These are phyloP conservation scores for Brachypalpus laphriformis DNA, from an alignment of 2,888 invertebrate species.

Conservation along the genomic window DNA sequence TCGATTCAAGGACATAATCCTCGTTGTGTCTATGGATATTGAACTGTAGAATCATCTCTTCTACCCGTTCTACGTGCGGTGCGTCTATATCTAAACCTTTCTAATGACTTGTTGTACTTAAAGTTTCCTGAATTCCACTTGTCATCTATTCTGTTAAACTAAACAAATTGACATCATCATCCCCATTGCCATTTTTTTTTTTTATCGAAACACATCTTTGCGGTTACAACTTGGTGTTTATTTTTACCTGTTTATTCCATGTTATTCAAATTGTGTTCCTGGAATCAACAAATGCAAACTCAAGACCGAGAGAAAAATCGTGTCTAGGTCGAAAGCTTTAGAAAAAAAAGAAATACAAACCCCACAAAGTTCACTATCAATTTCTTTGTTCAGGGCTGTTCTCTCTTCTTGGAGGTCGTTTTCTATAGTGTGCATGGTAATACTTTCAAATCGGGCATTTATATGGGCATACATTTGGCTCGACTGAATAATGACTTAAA, in stretches of 20 bases:
- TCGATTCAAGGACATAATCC: too few relatives aligned
- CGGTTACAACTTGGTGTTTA: conserved; percentile 2
- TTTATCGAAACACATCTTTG: background rate
- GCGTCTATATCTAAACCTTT: too few relatives aligned
- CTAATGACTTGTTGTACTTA: background rate
- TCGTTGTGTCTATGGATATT: too few relatives aligned
- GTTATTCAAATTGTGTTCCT: conserved; percentile 52
- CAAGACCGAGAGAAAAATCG: conserved; percentile 39
- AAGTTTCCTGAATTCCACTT: conserved; percentile 23
- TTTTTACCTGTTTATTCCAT: conserved; percentile 67
- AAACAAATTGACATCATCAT: conserved; percentile 22
- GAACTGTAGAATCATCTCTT: too few relatives aligned
- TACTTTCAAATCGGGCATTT: conserved; percentile 68
- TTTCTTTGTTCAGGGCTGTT: conserved; percentile 55
- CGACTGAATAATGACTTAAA: conserved; percentile 63
- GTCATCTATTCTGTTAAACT: background rate
- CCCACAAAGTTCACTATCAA: conserved; percentile 55
- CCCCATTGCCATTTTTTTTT: too few relatives aligned
- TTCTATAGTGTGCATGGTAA: conserved; percentile 60
- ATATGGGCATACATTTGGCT: conserved; percentile 69
- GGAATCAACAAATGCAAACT: conserved; percentile 37
- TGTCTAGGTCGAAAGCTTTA: conserved; percentile 66
- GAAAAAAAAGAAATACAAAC: background rate
- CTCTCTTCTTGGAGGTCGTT: conserved; percentile 32
- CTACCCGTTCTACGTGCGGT: too few relatives aligned